Evolutionary conservation across 2,113 vertebrate species (phyloP), one percentile per base, ranked within the genome.

Genomic region (Deroptyus accipitrinus): DNA sequence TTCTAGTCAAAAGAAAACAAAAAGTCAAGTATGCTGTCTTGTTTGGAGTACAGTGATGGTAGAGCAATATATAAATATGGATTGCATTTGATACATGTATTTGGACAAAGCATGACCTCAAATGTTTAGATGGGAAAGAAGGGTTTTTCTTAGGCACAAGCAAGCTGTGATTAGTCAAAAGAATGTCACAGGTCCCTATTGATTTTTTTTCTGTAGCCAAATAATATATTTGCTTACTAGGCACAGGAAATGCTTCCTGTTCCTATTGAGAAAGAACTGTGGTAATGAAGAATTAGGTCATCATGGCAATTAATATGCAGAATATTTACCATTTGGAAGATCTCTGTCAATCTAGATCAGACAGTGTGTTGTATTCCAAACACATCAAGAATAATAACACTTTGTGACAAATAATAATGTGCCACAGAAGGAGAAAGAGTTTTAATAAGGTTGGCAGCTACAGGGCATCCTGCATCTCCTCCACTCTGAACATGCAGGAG

Each of bases 131-230:
- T 10, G 17, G 20, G n/a, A 83, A 80, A 74, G 25, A 82, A 76
- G 9, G 11, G 9, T 44, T 91, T 80, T 81, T 75, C 17, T 54
- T 77, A 22, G 23, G 27, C 5, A 7, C 22, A 28, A 14, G 80
- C 37, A 35, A 46, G 16, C 49, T 81, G 44, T 39, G 33, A 42
- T 9, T 66, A 16, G 22, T 48, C 74, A 66, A 81, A 69, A 77
- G 7, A 67, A 31, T 22, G 14, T n/a, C 17, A 17, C 0, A 1
- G 5, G 1, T 66, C 10, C 30, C 37, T 11, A 18, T 4, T 55
- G 6, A 24, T 69, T 69, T 73, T 17, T 76, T 89, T 73, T 86
- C 52, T 28, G 30, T 66, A 74, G 35, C 23, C 20, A 44, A 42
- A 46, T 33, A 39, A 33, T 59, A 3, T 27, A 68, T 51, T 31